Base-by-base conservation (phyloP, 1,140 invertebrate species). In the Pollicipes pollicipes region DNA sequence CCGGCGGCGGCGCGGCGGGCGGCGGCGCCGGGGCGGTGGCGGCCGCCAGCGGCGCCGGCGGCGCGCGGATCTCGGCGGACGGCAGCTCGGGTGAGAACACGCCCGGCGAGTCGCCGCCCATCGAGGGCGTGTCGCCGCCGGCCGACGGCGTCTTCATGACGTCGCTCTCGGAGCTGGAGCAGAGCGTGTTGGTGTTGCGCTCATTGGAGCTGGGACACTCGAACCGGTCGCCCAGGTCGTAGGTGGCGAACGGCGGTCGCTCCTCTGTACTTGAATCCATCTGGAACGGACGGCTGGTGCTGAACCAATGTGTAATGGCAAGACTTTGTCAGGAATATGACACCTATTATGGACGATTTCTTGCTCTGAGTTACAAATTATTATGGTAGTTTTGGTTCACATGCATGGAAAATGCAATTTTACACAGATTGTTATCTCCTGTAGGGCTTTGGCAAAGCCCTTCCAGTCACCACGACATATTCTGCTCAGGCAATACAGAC, bases 151-250 rank as follows among this genome's bases (percentile, higher is more conserved):
- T 66, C 28, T 66, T 66, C 27, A 66, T 29, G 64, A 29, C 64
- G 64, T 66, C 64, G 26, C 64, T 66, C 64, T 66, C 64, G n/a
- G 64, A 66, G 64, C 64, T 29, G 27, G 64, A 66, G 27, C n/a
- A 29, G 27, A 66, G 64, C 64, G 64, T 66, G 64, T 66, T 66
- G 64, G 64, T 66, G 64, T 66, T 66, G 64, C 64, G 64, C 64
- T 66, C 64, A 21, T 66, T 66, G 27, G 64, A 66, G 64, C 64
- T 66, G 28, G 64, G 64, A 28, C 64, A 21, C 10, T 66, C 64
- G 10, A 66, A 24, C 64, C n/a, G 28, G 3, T 66, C 27, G 24
- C 1, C 64, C 27, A 66, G 64, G 24, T 28, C 64, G 27, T 10
- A 28, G 64, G 8, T 66, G 64, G 64, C 10, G 64, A 58, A 58